Conservation (phyloP, 2,888 invertebrate genomes). For the Steinernema scapterisci region DNA sequence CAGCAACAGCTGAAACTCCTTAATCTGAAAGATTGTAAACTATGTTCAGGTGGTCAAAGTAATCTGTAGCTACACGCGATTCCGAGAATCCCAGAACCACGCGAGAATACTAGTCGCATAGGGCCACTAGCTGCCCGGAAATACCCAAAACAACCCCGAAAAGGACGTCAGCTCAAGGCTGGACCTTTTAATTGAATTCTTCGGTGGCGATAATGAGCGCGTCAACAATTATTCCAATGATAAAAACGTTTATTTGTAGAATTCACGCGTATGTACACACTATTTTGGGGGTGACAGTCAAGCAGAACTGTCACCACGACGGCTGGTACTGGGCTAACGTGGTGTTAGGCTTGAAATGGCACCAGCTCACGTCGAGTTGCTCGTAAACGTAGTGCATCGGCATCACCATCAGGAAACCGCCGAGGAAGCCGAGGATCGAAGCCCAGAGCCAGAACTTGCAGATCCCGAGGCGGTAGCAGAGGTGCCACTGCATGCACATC, state of each 20-base stretch:
- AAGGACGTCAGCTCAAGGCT: too few relatives aligned
- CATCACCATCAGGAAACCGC: constrained; percentile 45
- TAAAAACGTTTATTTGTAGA: neutral
- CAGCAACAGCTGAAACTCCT: too few relatives aligned
- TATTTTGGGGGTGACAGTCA: too few relatives aligned
- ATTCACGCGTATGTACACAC: neutral
- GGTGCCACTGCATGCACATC: constrained; percentile 61
- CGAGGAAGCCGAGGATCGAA: constrained; percentile 40
- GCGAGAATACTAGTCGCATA: too few relatives aligned
- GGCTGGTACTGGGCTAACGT: constrained; percentile 3
- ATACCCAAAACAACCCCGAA: too few relatives aligned
- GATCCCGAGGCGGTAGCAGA: constrained; percentile 60
- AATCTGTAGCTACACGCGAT: too few relatives aligned
- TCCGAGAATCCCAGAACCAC: too few relatives aligned
- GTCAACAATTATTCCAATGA: neutral
- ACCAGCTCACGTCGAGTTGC: constrained; percentile 62
- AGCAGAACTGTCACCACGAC: neutral
- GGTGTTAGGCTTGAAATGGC: constrained; percentile 36
- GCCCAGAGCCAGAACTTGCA: constrained; percentile 49
- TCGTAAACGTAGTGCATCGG: constrained; percentile 60
- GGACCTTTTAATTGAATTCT: too few relatives aligned
- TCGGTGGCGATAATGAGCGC: too few relatives aligned
- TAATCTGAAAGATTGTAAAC: too few relatives aligned
- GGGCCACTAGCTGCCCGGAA: too few relatives aligned
- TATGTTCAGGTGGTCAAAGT: too few relatives aligned